Evolutionary conservation across 2,888 invertebrate species (phyloP), one percentile per base, ranked within the genome.

Genomic region (Noctua pronuba): DNA sequence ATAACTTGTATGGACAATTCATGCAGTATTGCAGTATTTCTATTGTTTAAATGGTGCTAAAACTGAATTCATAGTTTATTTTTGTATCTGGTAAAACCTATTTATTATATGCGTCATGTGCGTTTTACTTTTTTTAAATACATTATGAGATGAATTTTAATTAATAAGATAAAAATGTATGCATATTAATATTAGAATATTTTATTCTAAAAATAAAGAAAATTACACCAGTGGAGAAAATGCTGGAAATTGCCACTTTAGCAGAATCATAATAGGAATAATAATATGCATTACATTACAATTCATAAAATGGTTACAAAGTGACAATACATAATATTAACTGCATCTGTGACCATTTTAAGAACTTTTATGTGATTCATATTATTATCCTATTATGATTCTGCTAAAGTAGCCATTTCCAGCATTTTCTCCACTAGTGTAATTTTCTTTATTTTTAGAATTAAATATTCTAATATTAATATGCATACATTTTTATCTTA

Each of bases 31-130:
- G 38, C 18, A 35, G 18, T 52, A 55, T 44, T 75, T 44, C 3
- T 55, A 35, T 31, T 73, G 35, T 55, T n/a, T 44, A 41, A 16
- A 55, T 16, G 10, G n/a, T 21, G n/a, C 41, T 31, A 44, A 75
- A 44, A 75, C 55, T 77, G 28, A 60, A 60, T 21, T 31, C 16
- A 41, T 49, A 7, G n/a, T 41, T 62, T 31, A 60, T 49, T 49
- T 77, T 64, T 13, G 8, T 44, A 28, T 60, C 46, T 28, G 18
- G 21, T 24, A 60, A 46, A 28, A 44, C 3, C 18, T 24, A 58
- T 1, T n/a, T 8, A 41, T 70, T 18, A 13, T 31, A 11, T 35
- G 35, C 35, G 24, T 13, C 11, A 7, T 67, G 28, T 44, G 6
- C 28, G 18, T 67, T 66, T 44, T 44, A 44, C 8, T 16, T 38